Evolutionary conservation across 2,797 vertebrate species (phyloP).

Genomic region (Peromyscus aztecus): DNA sequence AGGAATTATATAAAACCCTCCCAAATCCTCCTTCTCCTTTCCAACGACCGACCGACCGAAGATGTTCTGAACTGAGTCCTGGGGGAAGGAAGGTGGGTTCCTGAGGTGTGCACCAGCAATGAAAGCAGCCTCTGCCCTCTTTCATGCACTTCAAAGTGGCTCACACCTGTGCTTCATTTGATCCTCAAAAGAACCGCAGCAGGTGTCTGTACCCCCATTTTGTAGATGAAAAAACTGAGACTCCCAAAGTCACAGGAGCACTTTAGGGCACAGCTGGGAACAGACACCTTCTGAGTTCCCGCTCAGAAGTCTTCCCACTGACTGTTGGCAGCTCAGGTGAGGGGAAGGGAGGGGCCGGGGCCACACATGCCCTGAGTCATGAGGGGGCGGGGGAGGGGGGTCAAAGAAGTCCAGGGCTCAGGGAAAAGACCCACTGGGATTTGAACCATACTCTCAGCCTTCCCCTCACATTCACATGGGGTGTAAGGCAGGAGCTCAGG

Average conservation of each 20-base stretch:
- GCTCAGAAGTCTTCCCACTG: not conserved
- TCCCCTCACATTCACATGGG: conserved; percentile 67
- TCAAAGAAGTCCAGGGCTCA: not conserved
- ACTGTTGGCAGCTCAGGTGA: not conserved
- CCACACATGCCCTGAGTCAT: not conserved
- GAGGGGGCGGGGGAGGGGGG: not conserved
- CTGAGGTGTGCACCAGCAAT: not conserved
- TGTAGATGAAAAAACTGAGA: conserved; percentile 67
- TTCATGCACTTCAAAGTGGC: conserved; percentile 55
- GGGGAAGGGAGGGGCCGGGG: not conserved
- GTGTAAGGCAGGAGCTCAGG: conserved; percentile 86
- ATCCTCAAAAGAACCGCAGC: conserved; percentile 58
- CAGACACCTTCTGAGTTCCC: conserved; percentile 21
- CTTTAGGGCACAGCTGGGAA: conserved; percentile 7
- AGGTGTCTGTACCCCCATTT: conserved; percentile 58
- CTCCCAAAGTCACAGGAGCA: conserved; percentile 8
- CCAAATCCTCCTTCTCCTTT: not conserved
- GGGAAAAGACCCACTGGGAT: not conserved
- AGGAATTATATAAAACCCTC: not conserved
- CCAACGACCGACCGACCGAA: not conserved
- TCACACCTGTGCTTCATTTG: conserved; percentile 38
- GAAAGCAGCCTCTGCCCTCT: not conserved
- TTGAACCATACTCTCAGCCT: conserved; percentile 69
- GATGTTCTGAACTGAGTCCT: not conserved
- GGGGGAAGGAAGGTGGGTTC: not conserved